Evolutionary conservation across 2,797 vertebrate genomes (phyloP).

Genomic region (Knipowitschia caucasica): DNA sequence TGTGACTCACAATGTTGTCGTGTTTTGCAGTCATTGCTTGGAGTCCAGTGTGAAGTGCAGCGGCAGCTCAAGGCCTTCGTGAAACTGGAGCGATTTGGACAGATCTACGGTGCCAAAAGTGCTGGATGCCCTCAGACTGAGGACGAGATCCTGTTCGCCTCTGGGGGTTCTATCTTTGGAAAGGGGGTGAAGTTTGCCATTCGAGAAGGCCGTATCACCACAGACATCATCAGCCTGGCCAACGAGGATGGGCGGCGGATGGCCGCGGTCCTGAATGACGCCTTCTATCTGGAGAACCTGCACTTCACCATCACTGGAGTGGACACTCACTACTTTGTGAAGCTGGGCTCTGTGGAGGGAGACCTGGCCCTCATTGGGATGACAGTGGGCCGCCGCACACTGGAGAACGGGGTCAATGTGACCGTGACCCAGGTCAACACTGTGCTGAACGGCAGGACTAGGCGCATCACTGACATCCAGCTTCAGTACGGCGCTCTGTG

Average conservation of each 20-base stretch:
- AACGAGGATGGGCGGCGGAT: slow-evolving; percentile 92
- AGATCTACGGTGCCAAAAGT: slow-evolving; percentile 85
- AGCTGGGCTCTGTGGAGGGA: slow-evolving; percentile 85
- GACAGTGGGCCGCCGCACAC: slow-evolving; percentile 88
- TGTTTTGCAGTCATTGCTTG: slow-evolving; percentile 87
- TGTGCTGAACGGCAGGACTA: slow-evolving; percentile 88
- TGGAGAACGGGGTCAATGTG: slow-evolving; percentile 95
- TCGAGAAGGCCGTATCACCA: slow-evolving; percentile 86
- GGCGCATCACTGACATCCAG: slow-evolving; percentile 94
- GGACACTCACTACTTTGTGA: slow-evolving; percentile 95
- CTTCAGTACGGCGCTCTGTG: slow-evolving; percentile 84
- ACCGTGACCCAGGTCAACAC: slow-evolving; percentile 96
- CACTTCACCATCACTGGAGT: slow-evolving; percentile 88
- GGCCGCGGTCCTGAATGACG: slow-evolving; percentile 88
- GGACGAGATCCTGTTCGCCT: slow-evolving; percentile 82
- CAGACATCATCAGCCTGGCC: slow-evolving; percentile 94
- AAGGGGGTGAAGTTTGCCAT: slow-evolving; percentile 95
- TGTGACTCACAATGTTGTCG: slow-evolving; percentile 39
- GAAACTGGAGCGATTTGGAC: slow-evolving; percentile 90
- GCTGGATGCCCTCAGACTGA: slow-evolving; percentile 84
- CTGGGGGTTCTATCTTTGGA: slow-evolving; percentile 87
- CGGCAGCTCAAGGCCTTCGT: slow-evolving; percentile 96
- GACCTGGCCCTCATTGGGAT: slow-evolving; percentile 93
- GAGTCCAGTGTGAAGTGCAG: slow-evolving; percentile 96
- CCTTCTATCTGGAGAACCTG: slow-evolving; percentile 89